Evolutionary conservation across 2,888 invertebrate genomes (phyloP).

Genomic region (Cosmia pyralina): DNA sequence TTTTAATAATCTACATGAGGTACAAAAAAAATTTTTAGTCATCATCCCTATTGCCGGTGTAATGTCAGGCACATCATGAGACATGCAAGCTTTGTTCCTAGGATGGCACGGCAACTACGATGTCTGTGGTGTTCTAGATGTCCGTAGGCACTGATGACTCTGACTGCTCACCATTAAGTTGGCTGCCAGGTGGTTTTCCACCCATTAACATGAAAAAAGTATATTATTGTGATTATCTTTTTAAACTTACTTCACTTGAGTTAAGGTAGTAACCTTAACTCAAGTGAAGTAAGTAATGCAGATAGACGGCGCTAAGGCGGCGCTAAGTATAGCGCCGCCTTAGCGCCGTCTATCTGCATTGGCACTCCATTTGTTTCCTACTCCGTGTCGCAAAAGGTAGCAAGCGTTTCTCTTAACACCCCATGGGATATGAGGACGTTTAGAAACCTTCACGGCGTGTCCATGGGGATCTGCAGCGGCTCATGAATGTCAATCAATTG

Average conservation of each 20-base stretch:
- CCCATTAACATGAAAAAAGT: background rate
- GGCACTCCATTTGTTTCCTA: constrained; percentile 3
- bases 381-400: constrained; percentile 22
- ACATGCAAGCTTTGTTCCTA: background rate
- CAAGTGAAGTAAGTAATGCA: no score
- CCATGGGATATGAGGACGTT: constrained; percentile 50
- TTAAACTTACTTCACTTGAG: background rate
- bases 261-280: no score
- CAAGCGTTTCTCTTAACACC: constrained; percentile 45
- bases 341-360: background rate
- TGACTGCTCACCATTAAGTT: background rate
- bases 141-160: background rate
- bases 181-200: background rate
- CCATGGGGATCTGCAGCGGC: constrained; percentile 33
- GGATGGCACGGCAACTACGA: background rate
- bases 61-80: background rate
- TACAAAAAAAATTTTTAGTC: no score
- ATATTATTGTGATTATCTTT: background rate
- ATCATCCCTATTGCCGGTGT: no score
- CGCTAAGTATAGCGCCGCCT: no score
- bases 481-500: constrained; percentile 66
- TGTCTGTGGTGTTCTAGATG: background rate
- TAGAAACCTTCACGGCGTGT: constrained; percentile 50
- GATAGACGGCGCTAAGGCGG: no score
- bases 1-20: no score